Evolutionary conservation across 2,888 invertebrate species (phyloP), one percentile per base, ranked within the genome.

Genomic region (Habroteleia sp.): DNA sequence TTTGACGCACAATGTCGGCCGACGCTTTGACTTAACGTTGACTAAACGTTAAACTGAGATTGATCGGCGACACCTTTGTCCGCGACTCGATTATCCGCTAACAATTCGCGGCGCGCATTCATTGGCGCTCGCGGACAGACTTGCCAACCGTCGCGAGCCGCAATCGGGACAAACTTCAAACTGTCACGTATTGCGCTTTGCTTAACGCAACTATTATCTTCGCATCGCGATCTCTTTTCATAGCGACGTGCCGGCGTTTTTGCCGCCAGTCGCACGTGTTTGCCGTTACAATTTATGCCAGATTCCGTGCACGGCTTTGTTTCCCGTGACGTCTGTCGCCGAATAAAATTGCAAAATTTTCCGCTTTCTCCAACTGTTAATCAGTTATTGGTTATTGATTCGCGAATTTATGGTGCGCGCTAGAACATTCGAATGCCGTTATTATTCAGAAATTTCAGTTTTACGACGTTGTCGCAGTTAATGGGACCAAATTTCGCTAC

Each of bases 11-110:
- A 35, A 31, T 44, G 44, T 58, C 33, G 44, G 44, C 33, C 58
- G 56, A 13, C 23, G 23, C 27, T 46, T 48, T 37, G 10, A 27
- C 35, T 37, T 14, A 11, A 37, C 46, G n/a, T n/a, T n/a, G n/a
- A n/a, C n/a, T n/a, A n/a, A n/a, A n/a, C n/a, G n/a, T n/a, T n/a
- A 8, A 35, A 14, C 27, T 27, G 17, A 20, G 29, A 39, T 17
- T 27, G 62, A 62, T 48, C 58, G 33, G 20, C 39, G 35, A 11
- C 13, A 48, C 50, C 48, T 39, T 62, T 62, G 62, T 62, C 8
- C 48, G n/a, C 4, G 10, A 48, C 62, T 50, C 41, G 48, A 62
- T 48, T 50, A 48, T 35, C 50, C 41, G 35, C 29, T 48, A 31
- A 48, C 48, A 50, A 62, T 46, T 37, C 39, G 46, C 39, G 10